Conservation (phyloP, 2,888 invertebrate genomes). For the Tetragonisca angustula region DNA sequence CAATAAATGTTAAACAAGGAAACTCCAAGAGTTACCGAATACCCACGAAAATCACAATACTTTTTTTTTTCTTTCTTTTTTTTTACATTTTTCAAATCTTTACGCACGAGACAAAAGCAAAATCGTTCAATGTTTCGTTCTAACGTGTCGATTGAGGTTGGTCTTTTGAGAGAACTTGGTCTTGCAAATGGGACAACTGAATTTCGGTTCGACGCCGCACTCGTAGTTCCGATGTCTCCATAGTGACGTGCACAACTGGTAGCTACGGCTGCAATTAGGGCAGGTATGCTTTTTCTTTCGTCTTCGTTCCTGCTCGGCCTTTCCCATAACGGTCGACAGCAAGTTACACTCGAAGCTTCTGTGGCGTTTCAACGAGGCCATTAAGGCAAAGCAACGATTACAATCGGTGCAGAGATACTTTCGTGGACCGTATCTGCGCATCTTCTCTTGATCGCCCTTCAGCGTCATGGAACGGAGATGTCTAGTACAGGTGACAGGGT, state of each 20-base stretch:
- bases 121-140: constrained; percentile 72
- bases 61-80: too few species aligned
- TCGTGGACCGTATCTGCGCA: constrained; percentile 66
- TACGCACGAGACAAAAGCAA: background rate
- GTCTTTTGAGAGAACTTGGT: constrained; percentile 86
- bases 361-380: constrained; percentile 77
- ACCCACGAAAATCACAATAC: too few species aligned
- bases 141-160: constrained; percentile 85
- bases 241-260: constrained; percentile 80
- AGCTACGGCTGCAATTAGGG: constrained; percentile 73
- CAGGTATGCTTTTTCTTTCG: constrained; percentile 75
- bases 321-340: background rate
- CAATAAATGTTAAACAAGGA: too few species aligned
- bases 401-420: constrained; percentile 79
- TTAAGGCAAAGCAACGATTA: constrained; percentile 74
- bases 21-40: too few species aligned
- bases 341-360: constrained; percentile 55
- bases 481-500: constrained; percentile 59
- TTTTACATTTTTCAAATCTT: too few species aligned
- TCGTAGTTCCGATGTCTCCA: constrained; percentile 85
- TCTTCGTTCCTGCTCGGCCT: constrained; percentile 34
- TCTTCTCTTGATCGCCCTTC: constrained; percentile 45
- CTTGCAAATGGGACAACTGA: constrained; percentile 87
- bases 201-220: constrained; percentile 87
- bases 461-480: constrained; percentile 75